phyloP scores from a whole-genome alignment of 2,797 vertebrate genomes.

The Notolepis coatsorum region DNA sequence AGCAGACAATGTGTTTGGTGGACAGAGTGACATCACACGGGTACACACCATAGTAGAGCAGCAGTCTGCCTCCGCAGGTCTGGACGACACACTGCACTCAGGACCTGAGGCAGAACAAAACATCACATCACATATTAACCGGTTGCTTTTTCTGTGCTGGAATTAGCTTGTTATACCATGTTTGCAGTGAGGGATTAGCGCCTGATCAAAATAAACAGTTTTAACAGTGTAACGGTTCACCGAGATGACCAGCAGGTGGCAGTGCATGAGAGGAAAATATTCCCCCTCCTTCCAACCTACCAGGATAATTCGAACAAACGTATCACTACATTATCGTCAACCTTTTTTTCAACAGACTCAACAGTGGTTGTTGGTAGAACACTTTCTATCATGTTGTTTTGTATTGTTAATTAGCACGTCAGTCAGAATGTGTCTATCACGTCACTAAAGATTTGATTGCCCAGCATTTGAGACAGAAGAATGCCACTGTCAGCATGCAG shows the following conservation, averaged over 20 bases:
- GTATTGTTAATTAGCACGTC: too few relatives aligned
- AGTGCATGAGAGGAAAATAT: not conserved
- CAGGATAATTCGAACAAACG: too few relatives aligned
- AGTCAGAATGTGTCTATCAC: not conserved
- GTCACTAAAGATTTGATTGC: not conserved
- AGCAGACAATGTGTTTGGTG: too few relatives aligned
- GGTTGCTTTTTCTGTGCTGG: too few relatives aligned
- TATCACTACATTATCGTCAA: too few relatives aligned
- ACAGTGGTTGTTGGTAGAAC: not conserved
- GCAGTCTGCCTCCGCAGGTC: slow-evolving; percentile 74
- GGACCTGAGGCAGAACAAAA: slow-evolving; percentile 61
- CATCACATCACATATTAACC: not conserved
- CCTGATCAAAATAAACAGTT: not conserved
- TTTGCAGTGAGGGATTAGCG: not conserved
- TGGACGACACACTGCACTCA: slow-evolving; percentile 73
- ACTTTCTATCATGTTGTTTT: not conserved
- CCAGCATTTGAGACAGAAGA: not conserved
- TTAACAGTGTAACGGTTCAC: not conserved
- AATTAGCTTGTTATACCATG: not conserved
- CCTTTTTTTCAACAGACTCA: not conserved
- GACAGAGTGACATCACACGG: not conserved
- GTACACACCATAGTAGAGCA: slow-evolving; percentile 73
- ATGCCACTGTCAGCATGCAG: not conserved
- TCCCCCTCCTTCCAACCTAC: not conserved
- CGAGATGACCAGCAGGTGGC: slow-evolving; percentile 18